Base-by-base conservation (phyloP, 1,140 invertebrate genomes). In the Oncopodura yosiiana region DNA sequence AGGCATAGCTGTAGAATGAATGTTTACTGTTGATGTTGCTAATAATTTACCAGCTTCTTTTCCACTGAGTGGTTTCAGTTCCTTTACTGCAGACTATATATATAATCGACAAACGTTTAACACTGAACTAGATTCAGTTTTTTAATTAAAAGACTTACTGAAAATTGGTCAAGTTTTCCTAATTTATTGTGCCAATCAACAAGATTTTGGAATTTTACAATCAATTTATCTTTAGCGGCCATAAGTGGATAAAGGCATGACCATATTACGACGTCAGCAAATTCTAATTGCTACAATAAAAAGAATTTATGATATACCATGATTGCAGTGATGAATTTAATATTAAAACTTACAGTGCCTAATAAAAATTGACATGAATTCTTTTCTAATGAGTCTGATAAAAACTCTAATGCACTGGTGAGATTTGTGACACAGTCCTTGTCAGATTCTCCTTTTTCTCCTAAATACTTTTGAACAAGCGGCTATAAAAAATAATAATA, bases 191-290 rank as follows among this genome's bases (percentile, higher is more conserved):
- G 60, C 71, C 83, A 80, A 37, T 72, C 69, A 1, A 62, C 54
- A 26, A 80, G 29, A 56, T 70, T 69, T 3, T 66, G 50, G 44
- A 69, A 73, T 38, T 76, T 65, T 59, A 71, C 73, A 8, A 67
- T 63, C 53, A 75, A 66, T 58, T 71, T 66, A 51, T 75, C 72
- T 9, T 61, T 66, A 59, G 71, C 67, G 48, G 67, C 68, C 53
- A 72, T 58, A 2, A 83, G 66, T 6, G 76, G 78, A 70, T 81
- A 83, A 6, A 84, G 53, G 23, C 75, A 78, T 46, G 75, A 73
- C 78, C 80, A 85, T 62, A 84, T 69, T 18, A 76, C 74, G 32
- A 79, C 69, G 68, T 85, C 82, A 37, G 74, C 77, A 48, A 75
- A 67, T 62, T 76, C 75, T 50, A 81, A 39, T 52, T 71, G 67